Conservation (phyloP, 1,140 invertebrate species). For the Bombyx mandarina region DNA sequence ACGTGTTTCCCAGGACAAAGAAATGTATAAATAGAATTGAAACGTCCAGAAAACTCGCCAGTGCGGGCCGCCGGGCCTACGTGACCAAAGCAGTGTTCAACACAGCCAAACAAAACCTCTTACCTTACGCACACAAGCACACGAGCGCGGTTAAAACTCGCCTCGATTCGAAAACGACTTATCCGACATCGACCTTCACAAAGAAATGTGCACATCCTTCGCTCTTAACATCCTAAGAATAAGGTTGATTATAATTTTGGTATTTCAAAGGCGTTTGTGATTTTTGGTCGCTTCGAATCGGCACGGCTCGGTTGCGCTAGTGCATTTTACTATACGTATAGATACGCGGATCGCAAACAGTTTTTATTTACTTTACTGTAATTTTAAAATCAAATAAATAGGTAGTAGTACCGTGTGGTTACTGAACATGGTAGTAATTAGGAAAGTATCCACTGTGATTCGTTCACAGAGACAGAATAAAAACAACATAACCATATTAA, state of each 20-base stretch:
- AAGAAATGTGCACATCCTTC: slow-evolving; percentile 49
- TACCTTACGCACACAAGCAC: slow-evolving; percentile 36
- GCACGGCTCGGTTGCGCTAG: slow-evolving; percentile 46
- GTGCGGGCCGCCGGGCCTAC: slow-evolving; percentile 42
- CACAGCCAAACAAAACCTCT: slow-evolving; percentile 21
- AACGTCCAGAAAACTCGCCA: slow-evolving; percentile 6
- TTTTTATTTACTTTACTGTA: slow-evolving; percentile 29
- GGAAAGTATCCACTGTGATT: too few relatives aligned
- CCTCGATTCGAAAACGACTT: slow-evolving; percentile 18
- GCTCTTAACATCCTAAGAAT: slow-evolving; percentile 17
- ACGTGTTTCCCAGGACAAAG: slow-evolving; percentile 7
- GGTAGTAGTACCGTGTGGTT: too few relatives aligned
- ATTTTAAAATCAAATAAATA: too few relatives aligned
- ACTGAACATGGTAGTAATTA: too few relatives aligned
- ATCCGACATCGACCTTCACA: slow-evolving; percentile 59
- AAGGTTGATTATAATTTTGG: slow-evolving; percentile 26
- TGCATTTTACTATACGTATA: slow-evolving; percentile 37
- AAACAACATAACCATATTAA: too few relatives aligned
- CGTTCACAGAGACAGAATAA: too few relatives aligned
- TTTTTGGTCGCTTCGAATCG: slow-evolving; percentile 4
- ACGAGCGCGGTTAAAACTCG: slow-evolving; percentile 38
- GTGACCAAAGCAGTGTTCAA: slow-evolving; percentile 56
- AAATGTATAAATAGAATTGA: background rate
- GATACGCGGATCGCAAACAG: slow-evolving; percentile 43
- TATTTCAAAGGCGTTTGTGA: slow-evolving; percentile 23